Evolutionary conservation across 37 sponge, comb jelly and placozoan genomes (phyloP), one percentile per base, ranked within the genome.

Genomic region (Petrosia ficiformis): DNA sequence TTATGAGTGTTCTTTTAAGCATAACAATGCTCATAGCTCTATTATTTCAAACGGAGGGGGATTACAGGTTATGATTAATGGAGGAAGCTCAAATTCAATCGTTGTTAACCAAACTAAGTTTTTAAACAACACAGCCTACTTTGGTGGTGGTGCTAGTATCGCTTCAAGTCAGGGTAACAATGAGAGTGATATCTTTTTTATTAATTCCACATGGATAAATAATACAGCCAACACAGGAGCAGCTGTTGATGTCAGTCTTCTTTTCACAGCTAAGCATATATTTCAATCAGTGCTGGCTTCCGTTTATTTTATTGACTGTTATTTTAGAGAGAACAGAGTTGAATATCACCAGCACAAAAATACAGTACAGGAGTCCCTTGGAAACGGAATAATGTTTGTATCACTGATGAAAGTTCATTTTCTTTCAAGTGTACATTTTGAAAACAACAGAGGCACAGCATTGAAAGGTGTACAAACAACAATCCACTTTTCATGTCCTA

Each of bases 361-460:
- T n/a, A n/a, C n/a, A n/a, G n/a, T n/a, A n/a, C n/a, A n/a, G n/a
- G n/a, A n/a, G n/a, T n/a, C n/a, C n/a, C n/a, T n/a, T n/a, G n/a
- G n/a, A n/a, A n/a, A n/a, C n/a, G 54, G 54, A 19, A 48, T 48
- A 14, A 14, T 48, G 54, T 14, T 48, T 48, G 8, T 48, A 14
- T 14, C 14, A 14, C 54, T 48, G 14, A 14, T 48, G 54, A 14
- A 48, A 48, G 8, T 48, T 48, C 54, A 48, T 48, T 48, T 48
- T 48, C 14, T 19, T 8, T 48, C 54, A 8, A 48, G 14, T 14
- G 26, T 61, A 6, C 25, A 5, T 6, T 61, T 61, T 29, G n/a
- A 26, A 8, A n/a, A 61, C 28, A 61, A 61, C 63, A 61, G n/a
- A 5, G 63, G 63, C 22, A 26, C 63, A 22, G 63, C 63, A 61